Conservation (phyloP, 2,113 vertebrate species). For the Columba janthina region DNA sequence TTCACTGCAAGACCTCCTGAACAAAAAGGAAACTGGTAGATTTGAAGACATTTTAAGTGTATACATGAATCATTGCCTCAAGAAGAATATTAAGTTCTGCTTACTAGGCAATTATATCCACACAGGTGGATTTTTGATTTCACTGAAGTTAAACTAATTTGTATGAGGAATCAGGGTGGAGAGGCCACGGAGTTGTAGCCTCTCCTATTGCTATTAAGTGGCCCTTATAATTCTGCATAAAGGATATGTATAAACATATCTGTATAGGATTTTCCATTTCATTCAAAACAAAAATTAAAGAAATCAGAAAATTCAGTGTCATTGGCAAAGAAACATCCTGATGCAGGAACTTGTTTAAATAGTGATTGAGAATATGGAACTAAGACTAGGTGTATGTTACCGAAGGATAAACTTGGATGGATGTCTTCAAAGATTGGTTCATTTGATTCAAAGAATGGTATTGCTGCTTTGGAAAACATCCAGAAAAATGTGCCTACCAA, state of each 20-base stretch:
- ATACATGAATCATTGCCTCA: background rate
- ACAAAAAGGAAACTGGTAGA: background rate
- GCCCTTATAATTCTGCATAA: background rate
- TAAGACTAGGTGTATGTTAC: background rate
- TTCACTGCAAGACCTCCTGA: background rate
- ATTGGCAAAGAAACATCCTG: background rate
- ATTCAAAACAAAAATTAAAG: background rate
- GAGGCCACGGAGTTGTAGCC: background rate
- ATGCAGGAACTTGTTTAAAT: background rate
- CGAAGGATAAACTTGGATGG: background rate
- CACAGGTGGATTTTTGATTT: background rate
- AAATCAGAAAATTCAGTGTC: background rate
- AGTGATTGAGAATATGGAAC: accelerated
- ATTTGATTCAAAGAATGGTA: background rate
- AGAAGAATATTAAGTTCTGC: background rate
- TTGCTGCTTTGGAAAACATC: background rate
- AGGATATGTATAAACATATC: background rate
- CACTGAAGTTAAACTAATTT: background rate
- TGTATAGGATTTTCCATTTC: background rate
- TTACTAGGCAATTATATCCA: background rate
- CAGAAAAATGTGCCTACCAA: background rate
- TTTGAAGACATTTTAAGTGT: background rate
- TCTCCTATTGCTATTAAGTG: background rate
- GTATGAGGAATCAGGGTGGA: background rate
- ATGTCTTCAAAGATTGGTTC: background rate